Evolutionary conservation across 37 sponge, comb jelly and placozoan genomes (phyloP), one percentile per base, ranked within the genome.

Genomic region (Tethya wilhelma): DNA sequence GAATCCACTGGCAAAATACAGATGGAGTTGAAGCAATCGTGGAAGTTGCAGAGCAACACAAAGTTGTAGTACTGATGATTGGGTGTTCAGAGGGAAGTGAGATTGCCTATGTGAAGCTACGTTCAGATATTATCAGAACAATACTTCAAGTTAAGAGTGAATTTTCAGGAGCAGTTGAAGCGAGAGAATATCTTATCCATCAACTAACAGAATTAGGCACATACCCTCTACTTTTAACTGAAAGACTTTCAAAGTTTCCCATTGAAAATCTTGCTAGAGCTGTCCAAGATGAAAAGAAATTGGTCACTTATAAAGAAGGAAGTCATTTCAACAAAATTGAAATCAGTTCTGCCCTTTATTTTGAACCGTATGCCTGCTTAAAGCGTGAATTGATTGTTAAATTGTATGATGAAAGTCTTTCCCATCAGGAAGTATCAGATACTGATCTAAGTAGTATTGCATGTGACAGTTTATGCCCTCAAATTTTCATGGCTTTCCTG

Each of bases 351-450:
- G 42, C 69, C 4, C 26, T 80, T 41, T 69, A 69, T 33, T 80
- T 68, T 53, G 80, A 80, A 33, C 80, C 80, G 17, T 80, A 80
- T 40, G 38, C 69, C 36, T 64, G 34, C 32, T 19, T 64, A 2
- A 2, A 19, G 17, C 7, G 33, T 30, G 66, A 29, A 28, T 9
- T 64, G 4, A 19, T 64, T 29, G 17, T 30, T 30, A 19, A 7
- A 4, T 32, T 64, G 34, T 29, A 33, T 32, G 2, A n/a, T 2
- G 34, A 28, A 2, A 34, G 17, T 2, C 26, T 19, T 7, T 2
- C 66, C 2, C 2, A 30, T 31, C 31, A 20, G 4, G 66, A 64
- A 29, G 34, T 29, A 33, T 64, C 63, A 11, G 63, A 49, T 49
- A 49, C 14, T 29, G 26, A 33, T 7, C 66, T 64, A 34, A 7